Evolutionary conservation across 2,797 vertebrate genomes (phyloP).

Genomic region (Distichodus sexfasciatus): DNA sequence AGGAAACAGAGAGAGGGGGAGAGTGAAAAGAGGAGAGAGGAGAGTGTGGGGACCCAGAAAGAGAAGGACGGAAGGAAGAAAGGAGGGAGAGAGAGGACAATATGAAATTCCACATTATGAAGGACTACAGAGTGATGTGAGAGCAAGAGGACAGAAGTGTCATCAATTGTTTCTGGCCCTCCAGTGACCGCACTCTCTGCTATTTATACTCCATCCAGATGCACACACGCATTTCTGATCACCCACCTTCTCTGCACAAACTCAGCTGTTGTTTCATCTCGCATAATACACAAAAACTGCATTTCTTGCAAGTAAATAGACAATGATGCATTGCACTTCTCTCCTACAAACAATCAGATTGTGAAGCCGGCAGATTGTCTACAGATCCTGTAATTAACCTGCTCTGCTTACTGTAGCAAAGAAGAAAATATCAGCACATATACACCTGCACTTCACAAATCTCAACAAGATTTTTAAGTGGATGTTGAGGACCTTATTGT

Average conservation of each 20-base stretch:
- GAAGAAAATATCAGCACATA: too few species aligned
- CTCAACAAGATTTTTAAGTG: too few species aligned
- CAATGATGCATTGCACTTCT: constrained; percentile 3
- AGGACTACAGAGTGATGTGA: constrained; percentile 15
- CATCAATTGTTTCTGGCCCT: constrained; percentile 39
- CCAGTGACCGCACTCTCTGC: constrained; percentile 19
- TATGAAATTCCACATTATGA: constrained; percentile 28
- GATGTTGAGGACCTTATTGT: too few species aligned
- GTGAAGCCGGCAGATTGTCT: background rate
- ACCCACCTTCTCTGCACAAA: constrained; percentile 14
- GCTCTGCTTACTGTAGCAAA: background rate
- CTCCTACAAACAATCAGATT: background rate
- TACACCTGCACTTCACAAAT: too few species aligned
- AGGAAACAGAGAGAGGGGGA: background rate
- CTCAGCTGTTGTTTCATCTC: constrained; percentile 23
- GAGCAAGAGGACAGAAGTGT: constrained; percentile 11
- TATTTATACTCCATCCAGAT: constrained; percentile 28
- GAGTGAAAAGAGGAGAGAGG: background rate
- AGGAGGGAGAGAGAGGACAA: constrained; percentile 11
- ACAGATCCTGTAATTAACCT: background rate
- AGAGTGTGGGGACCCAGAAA: background rate
- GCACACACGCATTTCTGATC: constrained; percentile 31
- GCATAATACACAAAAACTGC: background rate
- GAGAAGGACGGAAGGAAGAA: background rate
- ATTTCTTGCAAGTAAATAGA: background rate